A percentile compares a stretch with the other conserved stretches of the same genome.
Conservation (phyloP, 2,888 invertebrate genomes). For the Frankliniella intonsa region DNA sequence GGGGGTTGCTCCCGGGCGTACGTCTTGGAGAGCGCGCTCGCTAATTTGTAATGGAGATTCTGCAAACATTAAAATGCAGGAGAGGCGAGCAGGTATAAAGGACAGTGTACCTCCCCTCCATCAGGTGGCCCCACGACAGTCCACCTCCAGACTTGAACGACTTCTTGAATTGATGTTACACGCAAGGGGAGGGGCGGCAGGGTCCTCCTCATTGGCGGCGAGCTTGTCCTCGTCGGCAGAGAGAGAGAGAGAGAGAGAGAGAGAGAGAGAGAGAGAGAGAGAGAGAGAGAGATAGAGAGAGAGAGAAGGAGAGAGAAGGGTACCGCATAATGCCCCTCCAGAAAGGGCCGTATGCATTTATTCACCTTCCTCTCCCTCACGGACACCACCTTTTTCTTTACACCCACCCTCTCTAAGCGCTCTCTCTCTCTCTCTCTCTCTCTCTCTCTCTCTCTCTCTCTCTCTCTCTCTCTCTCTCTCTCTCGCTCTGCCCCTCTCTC, state of each 20-base stretch:
- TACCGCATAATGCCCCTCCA: not conserved
- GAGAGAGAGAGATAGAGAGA: no score
- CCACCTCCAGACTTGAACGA: not conserved
- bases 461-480: no score
- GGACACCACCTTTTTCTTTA: no score
- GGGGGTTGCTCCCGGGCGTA: no score
- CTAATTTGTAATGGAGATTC: conserved; percentile 20
- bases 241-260: not conserved
- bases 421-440: not conserved
- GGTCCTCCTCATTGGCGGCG: not conserved
- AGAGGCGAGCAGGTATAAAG: not conserved
- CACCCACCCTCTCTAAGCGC: not conserved
- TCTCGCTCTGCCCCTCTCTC: no score
- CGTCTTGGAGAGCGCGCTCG: not conserved
- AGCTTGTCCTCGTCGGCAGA: not conserved
- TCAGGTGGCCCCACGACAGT: no score
- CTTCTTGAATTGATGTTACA: conserved; percentile 25
- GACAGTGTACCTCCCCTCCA: not conserved
- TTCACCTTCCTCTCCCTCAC: not conserved
- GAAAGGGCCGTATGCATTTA: not conserved
- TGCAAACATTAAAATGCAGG: not conserved
- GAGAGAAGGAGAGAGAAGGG: not conserved
- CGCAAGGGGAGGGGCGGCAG: conserved; percentile 5
- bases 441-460: not conserved
- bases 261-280: conserved; percentile 9